phyloP scores from a whole-genome alignment of 2,113 vertebrate species.

The Globicephala melas region DNA sequence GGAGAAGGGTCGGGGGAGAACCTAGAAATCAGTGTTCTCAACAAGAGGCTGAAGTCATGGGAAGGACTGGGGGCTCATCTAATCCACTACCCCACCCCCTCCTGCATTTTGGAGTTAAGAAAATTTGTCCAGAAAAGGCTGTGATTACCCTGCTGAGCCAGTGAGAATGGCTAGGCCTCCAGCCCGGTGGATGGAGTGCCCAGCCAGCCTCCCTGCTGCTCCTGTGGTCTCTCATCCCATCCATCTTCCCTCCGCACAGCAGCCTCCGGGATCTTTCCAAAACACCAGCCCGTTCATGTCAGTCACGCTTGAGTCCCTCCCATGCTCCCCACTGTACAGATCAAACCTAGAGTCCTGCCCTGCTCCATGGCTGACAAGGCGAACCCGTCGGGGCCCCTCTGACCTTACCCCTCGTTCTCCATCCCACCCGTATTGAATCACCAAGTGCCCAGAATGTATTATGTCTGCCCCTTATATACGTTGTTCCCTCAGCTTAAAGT shows the following conservation, averaged over 20 bases:
- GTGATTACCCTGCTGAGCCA: background rate
- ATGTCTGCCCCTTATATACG: background rate
- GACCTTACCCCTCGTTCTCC: background rate
- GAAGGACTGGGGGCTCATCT: background rate
- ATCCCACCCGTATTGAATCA: background rate
- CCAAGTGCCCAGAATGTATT: background rate
- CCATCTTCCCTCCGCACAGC: conserved; percentile 30
- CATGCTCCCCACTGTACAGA: background rate
- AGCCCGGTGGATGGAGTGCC: background rate
- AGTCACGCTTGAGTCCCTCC: background rate
- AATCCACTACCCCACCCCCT: too few relatives aligned
- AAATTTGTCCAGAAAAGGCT: background rate
- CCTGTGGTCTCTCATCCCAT: background rate
- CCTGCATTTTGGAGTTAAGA: background rate
- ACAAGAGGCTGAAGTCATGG: background rate
- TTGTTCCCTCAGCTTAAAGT: background rate
- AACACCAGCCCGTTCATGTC: background rate
- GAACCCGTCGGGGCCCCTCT: background rate
- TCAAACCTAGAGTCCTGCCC: conserved; percentile 24
- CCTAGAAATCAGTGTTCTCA: background rate
- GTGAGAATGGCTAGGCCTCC: accelerated
- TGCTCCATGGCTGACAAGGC: background rate
- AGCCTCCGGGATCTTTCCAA: background rate
- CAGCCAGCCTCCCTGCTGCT: conserved; percentile 22
- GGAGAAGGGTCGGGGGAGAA: too few relatives aligned